These are phyloP conservation scores for Drymodes brunneopygia DNA, from an alignment of 2,113 vertebrate species.

Conservation along the genomic window DNA sequence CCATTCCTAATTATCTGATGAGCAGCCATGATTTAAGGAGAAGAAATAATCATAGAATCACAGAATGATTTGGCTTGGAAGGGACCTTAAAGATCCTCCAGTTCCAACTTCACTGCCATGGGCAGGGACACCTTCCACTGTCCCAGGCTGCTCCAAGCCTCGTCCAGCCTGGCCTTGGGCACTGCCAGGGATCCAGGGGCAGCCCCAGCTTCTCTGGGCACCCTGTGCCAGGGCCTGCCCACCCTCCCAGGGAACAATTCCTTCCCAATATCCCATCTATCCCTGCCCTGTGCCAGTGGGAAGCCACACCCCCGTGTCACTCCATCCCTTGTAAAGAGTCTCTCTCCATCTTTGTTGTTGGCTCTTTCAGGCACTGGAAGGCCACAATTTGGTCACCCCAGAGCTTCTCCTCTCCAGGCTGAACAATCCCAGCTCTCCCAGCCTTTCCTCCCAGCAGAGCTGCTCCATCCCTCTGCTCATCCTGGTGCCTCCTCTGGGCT, in stretches of 20 bases:
- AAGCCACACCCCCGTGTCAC: not conserved
- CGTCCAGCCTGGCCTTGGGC: fast-evolving
- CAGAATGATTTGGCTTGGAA: not conserved
- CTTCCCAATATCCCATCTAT: not conserved
- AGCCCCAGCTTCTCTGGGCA: not conserved
- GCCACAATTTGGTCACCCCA: fast-evolving
- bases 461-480: not conserved
- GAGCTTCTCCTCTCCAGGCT: not conserved
- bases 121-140: not conserved
- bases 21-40: not conserved
- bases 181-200: not conserved
- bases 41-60: not conserved
- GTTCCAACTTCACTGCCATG: not conserved
- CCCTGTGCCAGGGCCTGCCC: not conserved
- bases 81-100: not conserved
- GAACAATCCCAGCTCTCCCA: not conserved
- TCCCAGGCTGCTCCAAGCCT: not conserved
- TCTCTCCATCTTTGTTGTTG: too few species aligned
- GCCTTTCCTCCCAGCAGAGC: not conserved
- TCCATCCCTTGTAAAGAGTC: not conserved
- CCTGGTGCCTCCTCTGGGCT: not conserved
- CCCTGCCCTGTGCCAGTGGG: not conserved
- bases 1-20: not conserved
- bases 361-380: fast-evolving
- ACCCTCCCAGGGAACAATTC: not conserved